Percentiles rank a stretch among this genome's conserved stretches.
Evolutionary conservation across 2,113 vertebrate genomes (phyloP).

Genomic region (Syrmaticus mikado): DNA sequence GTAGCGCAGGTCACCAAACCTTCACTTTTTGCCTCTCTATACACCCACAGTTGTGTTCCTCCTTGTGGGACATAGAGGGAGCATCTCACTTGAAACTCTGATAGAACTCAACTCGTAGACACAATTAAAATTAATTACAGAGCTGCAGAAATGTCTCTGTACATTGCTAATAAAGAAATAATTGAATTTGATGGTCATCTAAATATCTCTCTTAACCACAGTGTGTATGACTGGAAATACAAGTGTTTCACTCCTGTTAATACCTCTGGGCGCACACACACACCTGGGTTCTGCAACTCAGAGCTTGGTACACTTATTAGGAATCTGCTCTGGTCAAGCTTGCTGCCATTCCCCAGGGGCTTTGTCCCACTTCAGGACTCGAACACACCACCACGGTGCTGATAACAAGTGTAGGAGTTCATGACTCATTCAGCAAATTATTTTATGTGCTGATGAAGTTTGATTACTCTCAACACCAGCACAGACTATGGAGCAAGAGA

Average conservation of each 20-base stretch:
- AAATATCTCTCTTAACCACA: conserved; percentile 55
- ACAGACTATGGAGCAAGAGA: not conserved
- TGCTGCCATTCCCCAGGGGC: not conserved
- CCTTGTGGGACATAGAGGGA: not conserved
- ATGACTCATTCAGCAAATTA: not conserved
- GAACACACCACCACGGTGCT: accelerated
- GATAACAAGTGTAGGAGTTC: not conserved
- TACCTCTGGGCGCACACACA: conserved; percentile 24
- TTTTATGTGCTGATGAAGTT: accelerated
- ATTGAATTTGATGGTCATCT: conserved; percentile 61
- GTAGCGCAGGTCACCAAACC: not conserved
- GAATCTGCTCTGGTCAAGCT: not conserved
- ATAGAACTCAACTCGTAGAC: not conserved
- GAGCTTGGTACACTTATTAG: conserved; percentile 12
- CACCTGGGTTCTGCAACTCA: not conserved
- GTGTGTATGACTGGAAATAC: conserved; percentile 11
- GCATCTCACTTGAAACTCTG: not conserved
- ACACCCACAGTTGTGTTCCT: not conserved
- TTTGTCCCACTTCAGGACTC: accelerated
- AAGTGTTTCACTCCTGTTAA: conserved; percentile 45
- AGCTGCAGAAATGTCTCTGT: conserved; percentile 45
- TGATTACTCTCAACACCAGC: not conserved
- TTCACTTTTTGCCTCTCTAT: not conserved
- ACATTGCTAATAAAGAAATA: conserved; percentile 56
- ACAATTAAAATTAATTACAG: conserved; percentile 52